Evolutionary conservation across 2,797 vertebrate genomes (phyloP).

Genomic region (Crocidura indochinensis): DNA sequence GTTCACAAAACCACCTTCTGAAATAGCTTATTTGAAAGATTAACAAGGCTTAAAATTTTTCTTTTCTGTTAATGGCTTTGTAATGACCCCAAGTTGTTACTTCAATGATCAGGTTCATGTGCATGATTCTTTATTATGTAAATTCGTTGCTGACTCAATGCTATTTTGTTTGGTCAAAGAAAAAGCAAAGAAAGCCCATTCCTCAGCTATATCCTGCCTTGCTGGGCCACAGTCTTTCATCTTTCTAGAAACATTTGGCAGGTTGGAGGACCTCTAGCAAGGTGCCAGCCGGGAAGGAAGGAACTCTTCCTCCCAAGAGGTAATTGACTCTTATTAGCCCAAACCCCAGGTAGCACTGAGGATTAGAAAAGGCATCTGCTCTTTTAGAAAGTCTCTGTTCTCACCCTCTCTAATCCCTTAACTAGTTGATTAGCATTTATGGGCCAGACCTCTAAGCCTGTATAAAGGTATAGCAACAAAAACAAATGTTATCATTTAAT

Average conservation of each 20-base stretch:
- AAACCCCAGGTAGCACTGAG: background rate
- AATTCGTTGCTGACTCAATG: background rate
- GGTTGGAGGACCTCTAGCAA: background rate
- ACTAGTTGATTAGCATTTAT: background rate
- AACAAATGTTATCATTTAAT: background rate
- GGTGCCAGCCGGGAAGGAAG: slow-evolving; percentile 64
- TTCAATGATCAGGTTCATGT: background rate
- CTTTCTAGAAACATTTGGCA: slow-evolving; percentile 50
- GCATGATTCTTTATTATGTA: background rate
- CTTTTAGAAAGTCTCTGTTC: slow-evolving; percentile 48
- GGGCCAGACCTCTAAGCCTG: background rate
- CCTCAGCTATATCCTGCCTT: background rate
- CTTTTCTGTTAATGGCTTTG: too few relatives aligned
- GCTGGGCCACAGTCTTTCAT: slow-evolving; percentile 35
- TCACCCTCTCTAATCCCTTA: background rate
- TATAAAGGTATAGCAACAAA: slow-evolving; percentile 10
- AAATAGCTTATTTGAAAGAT: background rate
- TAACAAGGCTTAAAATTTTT: too few relatives aligned
- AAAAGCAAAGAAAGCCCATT: background rate
- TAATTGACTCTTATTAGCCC: background rate
- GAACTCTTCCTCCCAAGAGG: slow-evolving; percentile 44
- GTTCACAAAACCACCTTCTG: background rate
- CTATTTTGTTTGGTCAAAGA: background rate
- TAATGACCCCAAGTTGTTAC: too few relatives aligned
- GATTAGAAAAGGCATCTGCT: background rate